Base-by-base conservation (phyloP, 2,888 invertebrate genomes). In the Eupithecia subfuscata region DNA sequence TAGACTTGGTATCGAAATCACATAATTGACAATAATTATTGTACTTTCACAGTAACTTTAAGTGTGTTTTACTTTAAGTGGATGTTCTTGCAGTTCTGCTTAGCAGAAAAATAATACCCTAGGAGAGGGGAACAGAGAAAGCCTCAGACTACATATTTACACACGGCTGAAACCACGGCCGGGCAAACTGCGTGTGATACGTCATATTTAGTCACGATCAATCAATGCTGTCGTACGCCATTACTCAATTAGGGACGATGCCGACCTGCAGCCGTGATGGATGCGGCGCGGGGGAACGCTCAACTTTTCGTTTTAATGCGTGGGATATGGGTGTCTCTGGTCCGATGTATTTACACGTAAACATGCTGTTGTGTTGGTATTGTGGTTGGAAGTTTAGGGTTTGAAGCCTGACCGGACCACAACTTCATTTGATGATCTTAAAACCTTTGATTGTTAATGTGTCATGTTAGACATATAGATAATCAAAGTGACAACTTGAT, bases 201-300 rank as follows among this genome's bases (percentile, higher is more conserved):
- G 82, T 84, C 84, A 84, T 83, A 83, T 84, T 84, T 84, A 84
- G 81, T 72, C 72, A 75, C 81, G 88, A 90, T 90, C 90, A 87
- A 88, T 87, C 89, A 88, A 83, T 67, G 77, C 63, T 83, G 88
- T 85, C 87, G 82, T 81, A 84, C 82, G 82, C 89, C 90, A 90
- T 90, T 90, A 90, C 89, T 90, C 90, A 89, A 90, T 90, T 90
- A 90, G 86, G 73, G 45, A 56, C 60, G 40, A 14, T 25, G 60
- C 25, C 12, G 60, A 60, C 60, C 40, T 22, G 18, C 37, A 34
- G 37, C n/a, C 68, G 71, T 90, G 91, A 91, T 90, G 85, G 90
- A 91, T 90, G 85, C 79, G 82, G 69, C 78, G 77, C 72, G 70
- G 72, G 80, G 79, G 77, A 70, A 69, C 64, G 73, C 70, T 70